Base-by-base conservation (phyloP, 2,797 vertebrate species). In the Toxotes lorentzi region DNA sequence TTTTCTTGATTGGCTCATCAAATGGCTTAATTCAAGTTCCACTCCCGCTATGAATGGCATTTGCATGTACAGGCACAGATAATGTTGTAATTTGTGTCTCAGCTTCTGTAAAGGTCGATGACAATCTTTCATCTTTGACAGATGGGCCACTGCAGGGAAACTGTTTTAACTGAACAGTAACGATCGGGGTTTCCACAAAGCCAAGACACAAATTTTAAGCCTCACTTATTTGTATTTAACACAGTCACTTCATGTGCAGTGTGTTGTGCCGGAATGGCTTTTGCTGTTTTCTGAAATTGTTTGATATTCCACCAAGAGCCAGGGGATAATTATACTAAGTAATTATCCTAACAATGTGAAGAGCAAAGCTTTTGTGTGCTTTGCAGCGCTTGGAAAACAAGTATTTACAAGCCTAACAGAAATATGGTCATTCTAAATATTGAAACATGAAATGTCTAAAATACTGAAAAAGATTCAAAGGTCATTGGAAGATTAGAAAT, bases 21-120 rank as follows among this genome's bases (percentile, higher is more conserved):
- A 58, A 80, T 27, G 9, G 5, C 61, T 85, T 90, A 76, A 86
- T 88, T 91, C 68, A 85, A 87, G 66, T 23, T 48, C 47, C 32
- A 4, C 78, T 78, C 79, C 88, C 23, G 73, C 87, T 84, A 76
- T 45, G 81, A 27, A 13, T 83, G 89, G 61, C 71, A 88, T 90
- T 88, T 88, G 40, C 79, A 58, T 45, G 14, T 12, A 32, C 61
- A 77, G 30, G 13, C 53, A 60, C 24, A 67, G 50, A 83, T 77
- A 50, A 71, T 79, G 80, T 71, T 40, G 60, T 53, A 54, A 68
- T 84, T 85, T 81, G 40, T 50, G 43, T 75, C 59, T 76, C 63
- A 58, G 47, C 45, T 21, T 57, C 75, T 60, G 51, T 53, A 78
- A 88, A 90, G 88, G 89, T 90, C 70, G 43, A 63, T 34, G 66